Evolutionary conservation across 1,140 invertebrate species (phyloP).

Genomic region (Drosophila athabasca): DNA sequence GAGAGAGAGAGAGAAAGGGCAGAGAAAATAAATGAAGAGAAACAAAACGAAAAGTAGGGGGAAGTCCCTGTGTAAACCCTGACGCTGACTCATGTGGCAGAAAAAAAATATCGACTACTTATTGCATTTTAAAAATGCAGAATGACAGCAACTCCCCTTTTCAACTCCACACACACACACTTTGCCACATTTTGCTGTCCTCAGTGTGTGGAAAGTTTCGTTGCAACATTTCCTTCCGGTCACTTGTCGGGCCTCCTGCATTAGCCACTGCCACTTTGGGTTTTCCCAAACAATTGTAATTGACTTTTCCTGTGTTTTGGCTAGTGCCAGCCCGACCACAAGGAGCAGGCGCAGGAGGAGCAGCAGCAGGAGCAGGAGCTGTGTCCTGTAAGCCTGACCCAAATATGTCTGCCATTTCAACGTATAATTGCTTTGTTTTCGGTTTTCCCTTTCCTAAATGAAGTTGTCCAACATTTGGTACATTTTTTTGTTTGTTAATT

Average conservation of each 20-base stretch:
- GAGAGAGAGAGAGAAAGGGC: background rate
- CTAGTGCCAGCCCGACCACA: slow-evolving; percentile 29
- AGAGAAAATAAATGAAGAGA: slow-evolving; percentile 7
- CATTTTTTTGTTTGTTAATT: slow-evolving; percentile 9
- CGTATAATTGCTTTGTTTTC: slow-evolving; percentile 72
- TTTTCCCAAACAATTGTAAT: slow-evolving; percentile 74
- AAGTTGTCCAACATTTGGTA: slow-evolving; percentile 41
- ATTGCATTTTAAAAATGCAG: slow-evolving; percentile 45
- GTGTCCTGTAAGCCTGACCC: slow-evolving; percentile 48
- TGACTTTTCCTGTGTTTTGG: slow-evolving; percentile 49
- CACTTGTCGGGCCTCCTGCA: slow-evolving; percentile 10
- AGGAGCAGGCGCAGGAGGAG: background rate
- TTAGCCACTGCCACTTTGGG: slow-evolving; percentile 57
- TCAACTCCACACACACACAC: slow-evolving; percentile 27
- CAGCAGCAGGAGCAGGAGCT: slow-evolving; percentile 14
- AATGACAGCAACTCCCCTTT: slow-evolving; percentile 1
- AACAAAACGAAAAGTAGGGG: slow-evolving; percentile 20
- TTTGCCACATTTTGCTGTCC: slow-evolving; percentile 26
- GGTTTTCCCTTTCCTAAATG: slow-evolving; percentile 29
- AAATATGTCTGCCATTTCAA: slow-evolving; percentile 54
- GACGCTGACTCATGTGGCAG: slow-evolving; percentile 28
- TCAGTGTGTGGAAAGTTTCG: slow-evolving; percentile 34
- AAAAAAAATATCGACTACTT: slow-evolving; percentile 2
- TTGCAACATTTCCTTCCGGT: slow-evolving; percentile 34
- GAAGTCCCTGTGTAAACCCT: slow-evolving; percentile 46